Base-by-base conservation (phyloP, 2,888 invertebrate species). In the Acrobasis repandana region DNA sequence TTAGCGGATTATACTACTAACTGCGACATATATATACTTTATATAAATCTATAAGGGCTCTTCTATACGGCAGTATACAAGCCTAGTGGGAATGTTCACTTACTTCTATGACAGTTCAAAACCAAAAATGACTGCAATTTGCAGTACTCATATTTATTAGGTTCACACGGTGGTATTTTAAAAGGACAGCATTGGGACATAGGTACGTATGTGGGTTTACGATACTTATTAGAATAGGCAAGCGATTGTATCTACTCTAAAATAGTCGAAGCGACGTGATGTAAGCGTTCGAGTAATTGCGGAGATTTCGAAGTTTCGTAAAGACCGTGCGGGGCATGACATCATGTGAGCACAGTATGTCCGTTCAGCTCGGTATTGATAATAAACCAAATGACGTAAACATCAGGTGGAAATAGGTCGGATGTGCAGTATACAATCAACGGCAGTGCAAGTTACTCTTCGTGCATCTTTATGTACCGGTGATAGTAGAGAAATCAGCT, bases 391-490 rank as follows among this genome's bases (percentile, higher is more conserved):
- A 58, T 38, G 54, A 49, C 50, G 58, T 38, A 49, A 58, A 58
- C 58, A 49, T n/a, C 58, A 58, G 49, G 58, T 49, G 58, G 18
- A 58, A 48, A 36, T 58, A 50, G 58, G 57, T 57, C 57, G 57
- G 57, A 48, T 48, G 47, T 47, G 15, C 33, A 28, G 14, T 14
- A 16, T n/a, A 50, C 50, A 1, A 14, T 1, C 18, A 50, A 50
- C 18, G 18, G 9, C 43, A 11, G 43, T 43, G 14, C 28, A 28
- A 6, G 6, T 43, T 14, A 43, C 38, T 6, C 38, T 38, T 11
- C 28, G 2, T 28, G 28, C 28, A 28, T 28, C 8, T 28, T 28
- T 28, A 28, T 28, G 28, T 28, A 28, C 28, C 28, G 28, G 28
- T 28, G 28, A 8, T n/a, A n/a, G n/a, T n/a, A n/a, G n/a, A n/a